Percentiles rank a stretch among this genome's conserved stretches.
Conservation (phyloP, 2,888 invertebrate species). For the Drosophila helvetica region DNA sequence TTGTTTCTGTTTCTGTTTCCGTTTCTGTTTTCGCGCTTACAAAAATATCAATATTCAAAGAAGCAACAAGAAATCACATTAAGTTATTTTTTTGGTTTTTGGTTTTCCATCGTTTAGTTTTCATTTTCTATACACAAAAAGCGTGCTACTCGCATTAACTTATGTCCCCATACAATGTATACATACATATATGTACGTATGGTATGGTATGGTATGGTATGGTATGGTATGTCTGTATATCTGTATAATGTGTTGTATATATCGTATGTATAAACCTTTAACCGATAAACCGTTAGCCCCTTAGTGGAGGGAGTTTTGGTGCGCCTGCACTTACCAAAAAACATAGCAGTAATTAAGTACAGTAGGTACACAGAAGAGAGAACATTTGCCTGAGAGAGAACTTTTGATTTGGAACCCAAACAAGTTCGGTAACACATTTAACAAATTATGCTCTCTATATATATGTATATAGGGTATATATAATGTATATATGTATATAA, state of each 20-base stretch:
- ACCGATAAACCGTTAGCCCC: constrained; percentile 54
- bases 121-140: constrained; percentile 71
- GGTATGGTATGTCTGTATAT: constrained; percentile 40
- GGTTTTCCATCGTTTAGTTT: constrained; percentile 11
- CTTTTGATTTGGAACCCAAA: constrained; percentile 42
- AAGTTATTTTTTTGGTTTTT: constrained; percentile 39
- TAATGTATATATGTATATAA: constrained; percentile 10
- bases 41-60: constrained; percentile 75
- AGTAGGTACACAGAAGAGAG: not conserved
- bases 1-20: no score
- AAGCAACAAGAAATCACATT: constrained; percentile 80
- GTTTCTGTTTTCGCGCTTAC: constrained; percentile 59
- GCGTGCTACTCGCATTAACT: constrained; percentile 69
- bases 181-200: not conserved
- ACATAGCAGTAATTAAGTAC: constrained; percentile 2
- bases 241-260: constrained; percentile 31
- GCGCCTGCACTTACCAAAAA: constrained; percentile 66
- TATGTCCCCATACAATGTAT: constrained; percentile 39
- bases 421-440: constrained; percentile 32
- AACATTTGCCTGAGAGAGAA: constrained; percentile 56
- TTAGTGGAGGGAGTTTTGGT: constrained; percentile 68
- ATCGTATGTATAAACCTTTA: constrained; percentile 41
- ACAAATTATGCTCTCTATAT: constrained; percentile 37
- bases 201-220: constrained; percentile 23
- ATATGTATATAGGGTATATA: constrained; percentile 5